A percentile compares a stretch with the other conserved stretches of the same genome.
phyloP scores from a whole-genome alignment of 2,113 vertebrate species.

The Furnarius figulus region DNA sequence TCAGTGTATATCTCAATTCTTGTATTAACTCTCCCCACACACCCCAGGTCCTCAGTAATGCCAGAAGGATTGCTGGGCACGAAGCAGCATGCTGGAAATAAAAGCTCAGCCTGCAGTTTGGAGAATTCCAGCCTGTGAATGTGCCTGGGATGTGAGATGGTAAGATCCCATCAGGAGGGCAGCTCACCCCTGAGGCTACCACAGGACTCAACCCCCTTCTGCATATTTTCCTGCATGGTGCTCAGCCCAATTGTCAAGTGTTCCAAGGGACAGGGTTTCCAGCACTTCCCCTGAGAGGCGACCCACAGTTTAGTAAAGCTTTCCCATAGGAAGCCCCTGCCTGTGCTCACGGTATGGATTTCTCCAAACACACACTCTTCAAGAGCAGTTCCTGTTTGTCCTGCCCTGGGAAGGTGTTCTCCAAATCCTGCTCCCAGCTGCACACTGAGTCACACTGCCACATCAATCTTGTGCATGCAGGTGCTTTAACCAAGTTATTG shows the following conservation, averaged over 20 bases:
- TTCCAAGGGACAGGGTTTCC: background rate
- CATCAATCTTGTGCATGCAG: background rate
- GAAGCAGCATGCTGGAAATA: background rate
- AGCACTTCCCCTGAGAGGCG: background rate
- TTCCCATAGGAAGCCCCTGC: fast-evolving
- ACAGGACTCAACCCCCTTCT: background rate
- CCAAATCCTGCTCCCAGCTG: background rate
- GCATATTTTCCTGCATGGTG: fast-evolving
- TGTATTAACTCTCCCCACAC: background rate
- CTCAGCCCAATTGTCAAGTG: background rate
- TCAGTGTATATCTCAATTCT: conserved; percentile 23
- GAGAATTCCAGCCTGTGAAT: background rate
- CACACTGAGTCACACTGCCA: background rate
- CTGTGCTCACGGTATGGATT: fast-evolving
- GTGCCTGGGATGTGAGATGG: background rate
- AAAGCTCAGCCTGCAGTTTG: fast-evolving
- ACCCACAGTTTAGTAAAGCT: background rate
- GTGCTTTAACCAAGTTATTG: background rate
- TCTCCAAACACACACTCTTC: fast-evolving
- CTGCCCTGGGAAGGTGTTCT: background rate
- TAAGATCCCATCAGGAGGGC: background rate
- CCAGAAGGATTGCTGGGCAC: background rate
- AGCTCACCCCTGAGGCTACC: background rate
- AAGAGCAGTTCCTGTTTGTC: background rate
- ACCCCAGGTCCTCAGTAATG: background rate